These are phyloP conservation scores for Tetragonula clypearis DNA, from an alignment of 1,140 invertebrate species.

Conservation along the genomic window DNA sequence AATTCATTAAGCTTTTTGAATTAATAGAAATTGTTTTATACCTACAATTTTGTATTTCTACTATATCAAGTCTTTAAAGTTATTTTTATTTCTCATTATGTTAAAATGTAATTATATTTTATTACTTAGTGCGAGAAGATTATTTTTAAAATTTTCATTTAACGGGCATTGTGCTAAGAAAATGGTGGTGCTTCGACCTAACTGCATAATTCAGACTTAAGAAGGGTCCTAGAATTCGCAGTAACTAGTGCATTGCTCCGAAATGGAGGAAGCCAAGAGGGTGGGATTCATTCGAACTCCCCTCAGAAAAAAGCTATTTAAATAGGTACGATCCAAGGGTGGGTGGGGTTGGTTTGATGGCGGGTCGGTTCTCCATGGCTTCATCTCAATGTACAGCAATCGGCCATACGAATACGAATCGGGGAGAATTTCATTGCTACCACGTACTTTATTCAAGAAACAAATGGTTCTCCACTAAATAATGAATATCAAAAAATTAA, in stretches of 20 bases:
- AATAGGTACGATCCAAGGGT: conserved; percentile 77
- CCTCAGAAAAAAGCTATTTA: conserved; percentile 80
- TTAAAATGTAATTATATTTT: background rate
- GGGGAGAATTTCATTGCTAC: conserved; percentile 35
- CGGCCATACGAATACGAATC: conserved; percentile 67
- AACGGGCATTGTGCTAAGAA: conserved; percentile 35
- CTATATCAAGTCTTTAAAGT: too few species aligned
- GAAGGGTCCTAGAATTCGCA: conserved; percentile 74
- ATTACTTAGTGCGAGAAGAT: background rate
- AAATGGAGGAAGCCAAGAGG: conserved; percentile 54
- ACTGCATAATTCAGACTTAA: conserved; percentile 63
- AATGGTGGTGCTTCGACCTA: conserved; percentile 63
- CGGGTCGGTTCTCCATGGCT: conserved; percentile 76
- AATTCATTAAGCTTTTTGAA: background rate
- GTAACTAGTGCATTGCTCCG: conserved; percentile 72
- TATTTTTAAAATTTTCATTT: background rate
- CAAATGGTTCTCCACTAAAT: background rate
- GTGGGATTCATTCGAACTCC: conserved; percentile 72
- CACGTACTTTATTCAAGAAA: conserved; percentile 17
- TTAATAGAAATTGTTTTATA: background rate
- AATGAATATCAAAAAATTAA: background rate
- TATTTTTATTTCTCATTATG: background rate
- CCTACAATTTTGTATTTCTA: background rate
- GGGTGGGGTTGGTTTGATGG: conserved; percentile 68
- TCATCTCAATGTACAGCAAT: conserved; percentile 74